Conservation (phyloP, 2,888 invertebrate species). For the Elegia similella region DNA sequence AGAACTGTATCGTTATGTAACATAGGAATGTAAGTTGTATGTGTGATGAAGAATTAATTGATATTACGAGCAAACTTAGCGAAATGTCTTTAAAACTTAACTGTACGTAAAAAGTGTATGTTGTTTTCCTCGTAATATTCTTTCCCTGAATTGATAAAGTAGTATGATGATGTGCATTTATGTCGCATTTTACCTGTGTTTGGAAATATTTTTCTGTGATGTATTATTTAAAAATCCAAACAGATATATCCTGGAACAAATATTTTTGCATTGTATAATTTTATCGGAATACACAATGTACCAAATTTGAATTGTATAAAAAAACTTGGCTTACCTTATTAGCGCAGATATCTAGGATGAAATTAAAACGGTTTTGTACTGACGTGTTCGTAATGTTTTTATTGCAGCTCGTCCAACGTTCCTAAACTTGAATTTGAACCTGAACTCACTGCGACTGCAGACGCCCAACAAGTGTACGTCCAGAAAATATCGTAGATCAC, state of each 20-base stretch:
- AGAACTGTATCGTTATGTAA: slow-evolving; percentile 31
- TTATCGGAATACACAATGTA: no score
- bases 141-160: background rate
- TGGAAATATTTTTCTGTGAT: background rate
- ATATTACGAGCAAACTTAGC: slow-evolving; percentile 28
- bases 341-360: slow-evolving; percentile 2
- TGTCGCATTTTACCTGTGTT: background rate
- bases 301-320: no score
- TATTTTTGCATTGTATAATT: no score
- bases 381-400: slow-evolving; percentile 56
- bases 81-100: slow-evolving; percentile 22
- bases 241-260: no score
- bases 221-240: background rate
- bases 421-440: slow-evolving; percentile 97
- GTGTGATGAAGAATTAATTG: slow-evolving; percentile 27
- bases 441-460: slow-evolving; percentile 94
- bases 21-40: slow-evolving; percentile 27
- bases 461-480: slow-evolving; percentile 95
- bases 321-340: no score
- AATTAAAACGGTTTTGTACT: slow-evolving; percentile 33
- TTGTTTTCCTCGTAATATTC: background rate
- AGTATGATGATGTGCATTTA: background rate
- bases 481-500: slow-evolving; percentile 61
- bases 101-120: background rate
- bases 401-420: slow-evolving; percentile 98